Evolutionary conservation across 2,888 invertebrate species (phyloP).

Genomic region (Kuschelorhynchus macadamiae): DNA sequence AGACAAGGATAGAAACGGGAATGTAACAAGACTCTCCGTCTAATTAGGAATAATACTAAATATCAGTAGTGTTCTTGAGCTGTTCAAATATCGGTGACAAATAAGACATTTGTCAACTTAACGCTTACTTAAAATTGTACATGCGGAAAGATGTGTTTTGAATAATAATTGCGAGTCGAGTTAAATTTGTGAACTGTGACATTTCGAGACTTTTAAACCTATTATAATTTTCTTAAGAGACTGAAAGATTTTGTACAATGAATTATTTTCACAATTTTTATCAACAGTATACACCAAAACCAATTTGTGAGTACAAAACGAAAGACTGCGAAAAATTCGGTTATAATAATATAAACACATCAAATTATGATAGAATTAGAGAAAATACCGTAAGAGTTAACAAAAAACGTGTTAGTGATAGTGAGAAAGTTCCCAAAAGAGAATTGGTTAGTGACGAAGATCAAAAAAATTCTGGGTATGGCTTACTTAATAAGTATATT

Average conservation of each 20-base stretch:
- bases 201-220: no score
- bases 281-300: conserved; percentile 35
- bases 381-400: background rate
- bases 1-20: conserved; percentile 45
- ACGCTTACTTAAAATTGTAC: background rate
- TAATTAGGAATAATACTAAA: conserved; percentile 36
- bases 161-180: background rate
- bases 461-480: conserved; percentile 32
- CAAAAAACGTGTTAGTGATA: conserved; percentile 16
- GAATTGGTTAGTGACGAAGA: conserved; percentile 42
- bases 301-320: no score
- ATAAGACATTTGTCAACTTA: background rate
- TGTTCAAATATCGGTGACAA: conserved; percentile 12
- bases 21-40: conserved; percentile 17
- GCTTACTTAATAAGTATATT: no score
- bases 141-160: background rate
- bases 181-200: no score
- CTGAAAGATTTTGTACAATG: conserved; percentile 14
- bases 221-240: background rate
- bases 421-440: conserved; percentile 23
- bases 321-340: conserved; percentile 7
- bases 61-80: conserved; percentile 24
- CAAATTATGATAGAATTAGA: background rate
- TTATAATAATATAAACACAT: background rate
- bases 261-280: conserved; percentile 45